Evolutionary conservation across 2,113 vertebrate species (phyloP).

Genomic region (Micromys minutus): DNA sequence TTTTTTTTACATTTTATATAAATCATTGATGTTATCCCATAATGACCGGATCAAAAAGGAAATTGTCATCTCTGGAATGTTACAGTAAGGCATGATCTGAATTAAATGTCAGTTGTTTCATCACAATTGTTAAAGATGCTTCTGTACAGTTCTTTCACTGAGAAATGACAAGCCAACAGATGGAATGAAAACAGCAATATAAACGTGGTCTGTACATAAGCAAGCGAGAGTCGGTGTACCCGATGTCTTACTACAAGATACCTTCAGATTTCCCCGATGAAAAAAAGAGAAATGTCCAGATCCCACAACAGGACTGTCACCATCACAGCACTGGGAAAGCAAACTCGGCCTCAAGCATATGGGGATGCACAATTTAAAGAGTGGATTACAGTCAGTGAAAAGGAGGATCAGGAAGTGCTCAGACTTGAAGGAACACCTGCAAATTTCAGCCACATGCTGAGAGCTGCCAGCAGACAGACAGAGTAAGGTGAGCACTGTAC

Average conservation of each 20-base stretch:
- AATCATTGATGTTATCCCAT: slow-evolving; percentile 43
- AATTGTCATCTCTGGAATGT: slow-evolving; percentile 57
- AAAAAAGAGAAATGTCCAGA: slow-evolving; percentile 16
- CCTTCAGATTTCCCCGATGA: background rate
- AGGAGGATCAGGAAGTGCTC: slow-evolving; percentile 71
- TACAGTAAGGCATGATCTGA: slow-evolving; percentile 56
- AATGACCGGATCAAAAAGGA: slow-evolving; percentile 61
- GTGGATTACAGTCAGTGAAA: slow-evolving; percentile 56
- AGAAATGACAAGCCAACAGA: slow-evolving; percentile 68
- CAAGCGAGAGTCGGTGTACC: slow-evolving; percentile 18
- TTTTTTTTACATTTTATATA: slow-evolving; percentile 51
- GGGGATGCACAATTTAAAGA: slow-evolving; percentile 58
- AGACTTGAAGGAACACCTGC: slow-evolving; percentile 60
- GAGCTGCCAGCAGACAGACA: slow-evolving; percentile 78
- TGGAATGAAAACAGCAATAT: slow-evolving; percentile 51
- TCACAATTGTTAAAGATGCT: slow-evolving; percentile 69
- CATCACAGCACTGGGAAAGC: slow-evolving; percentile 54
- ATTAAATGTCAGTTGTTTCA: slow-evolving; percentile 64
- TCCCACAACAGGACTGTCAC: slow-evolving; percentile 63
- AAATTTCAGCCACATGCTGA: slow-evolving; percentile 65
- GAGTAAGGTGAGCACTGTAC: slow-evolving; percentile 85
- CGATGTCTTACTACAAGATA: slow-evolving; percentile 46
- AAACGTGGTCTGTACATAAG: slow-evolving; percentile 30
- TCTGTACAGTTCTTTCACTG: slow-evolving; percentile 62
- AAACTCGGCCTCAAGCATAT: slow-evolving; percentile 34